Base-by-base conservation (phyloP, 2,797 vertebrate genomes). In the Sardinella longiceps region DNA sequence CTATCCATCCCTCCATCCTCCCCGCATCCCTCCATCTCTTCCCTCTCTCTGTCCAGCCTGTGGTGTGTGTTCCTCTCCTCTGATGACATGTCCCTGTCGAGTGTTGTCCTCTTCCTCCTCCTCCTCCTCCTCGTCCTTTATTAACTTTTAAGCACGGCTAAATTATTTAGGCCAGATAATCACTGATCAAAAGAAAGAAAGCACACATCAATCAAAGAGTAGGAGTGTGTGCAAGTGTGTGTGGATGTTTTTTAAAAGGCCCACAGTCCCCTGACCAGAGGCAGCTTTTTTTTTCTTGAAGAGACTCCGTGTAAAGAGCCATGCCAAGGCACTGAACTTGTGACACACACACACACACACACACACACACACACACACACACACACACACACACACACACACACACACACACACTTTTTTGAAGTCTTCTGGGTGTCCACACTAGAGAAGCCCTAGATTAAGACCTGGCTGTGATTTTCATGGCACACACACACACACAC, bases 161-260 rank as follows among this genome's bases (percentile, higher is more conserved):
- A 95, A 95, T 95, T 91, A 95, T 95, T 95, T 86, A 95, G 92
- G 89, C 80, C 51, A 84, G 89, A 94, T 95, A 95, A 96, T 95
- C 91, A 88, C 90, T 90, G 94, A 95, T 95, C 94, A 96, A 93
- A 94, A 91, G 92, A 85, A 81, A 92, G 88, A 91, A 94, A 92
- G 92, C 92, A 92, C 89, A 93, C 94, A 93, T 95, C 94, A 95
- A 89, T 93, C 91, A 91, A 88, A 88, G 43, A 89, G 82, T 85
- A 91, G 90, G 70, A 77, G 70, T 77, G 70, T 74, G 66, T 77
- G 70, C 70, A 77, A 77, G 70, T 43, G 37, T 39, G 70, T 77
- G 70, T 77, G 70, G 15, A 77, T 77, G 70, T 87, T 89, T 91
- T 82, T 46, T 43, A 85, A 46, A 88, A 84, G 81, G 86, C 74